These are phyloP conservation scores for Alentia gelatinosa DNA, from an alignment of 2,888 invertebrate species.

Conservation along the genomic window DNA sequence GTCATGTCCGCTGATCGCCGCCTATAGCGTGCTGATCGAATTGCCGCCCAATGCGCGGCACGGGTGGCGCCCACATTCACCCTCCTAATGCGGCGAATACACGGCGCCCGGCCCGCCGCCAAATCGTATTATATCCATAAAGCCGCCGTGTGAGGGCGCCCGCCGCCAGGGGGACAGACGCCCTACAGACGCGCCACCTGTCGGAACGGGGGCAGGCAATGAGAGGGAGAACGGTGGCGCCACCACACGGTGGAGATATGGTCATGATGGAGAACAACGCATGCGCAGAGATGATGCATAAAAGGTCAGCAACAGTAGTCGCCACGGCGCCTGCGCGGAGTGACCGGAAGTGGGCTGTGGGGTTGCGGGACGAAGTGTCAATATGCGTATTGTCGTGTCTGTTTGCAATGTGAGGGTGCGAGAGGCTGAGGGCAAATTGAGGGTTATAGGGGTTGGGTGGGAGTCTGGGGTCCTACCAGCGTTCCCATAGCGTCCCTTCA, in stretches of 20 bases:
- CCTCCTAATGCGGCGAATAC: slow-evolving; percentile 43
- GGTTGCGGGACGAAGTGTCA: background rate
- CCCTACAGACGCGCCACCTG: background rate
- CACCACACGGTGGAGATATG: background rate
- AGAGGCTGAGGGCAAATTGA: background rate
- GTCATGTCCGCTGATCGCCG: slow-evolving; percentile 22
- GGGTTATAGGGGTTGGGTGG: background rate
- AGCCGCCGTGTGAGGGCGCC: slow-evolving; percentile 21
- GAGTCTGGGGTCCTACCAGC: background rate
- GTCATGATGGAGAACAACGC: background rate
- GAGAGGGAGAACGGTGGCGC: background rate
- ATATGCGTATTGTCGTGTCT: background rate
- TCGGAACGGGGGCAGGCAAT: background rate
- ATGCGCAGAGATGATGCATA: background rate
- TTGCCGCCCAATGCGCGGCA: background rate
- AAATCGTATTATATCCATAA: slow-evolving; percentile 54
- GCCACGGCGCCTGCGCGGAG: background rate
- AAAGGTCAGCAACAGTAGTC: background rate
- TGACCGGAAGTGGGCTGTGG: background rate
- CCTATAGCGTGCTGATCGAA: slow-evolving; percentile 7
- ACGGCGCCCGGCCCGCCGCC: background rate
- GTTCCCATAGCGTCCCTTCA: too few species aligned
- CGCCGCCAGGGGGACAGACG: too few species aligned
- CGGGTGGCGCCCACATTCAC: background rate
- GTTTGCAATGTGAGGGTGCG: background rate